Evolutionary conservation across 2,888 invertebrate species (phyloP), one percentile per base, ranked within the genome.

Genomic region (Chrysomela aeneicollis): DNA sequence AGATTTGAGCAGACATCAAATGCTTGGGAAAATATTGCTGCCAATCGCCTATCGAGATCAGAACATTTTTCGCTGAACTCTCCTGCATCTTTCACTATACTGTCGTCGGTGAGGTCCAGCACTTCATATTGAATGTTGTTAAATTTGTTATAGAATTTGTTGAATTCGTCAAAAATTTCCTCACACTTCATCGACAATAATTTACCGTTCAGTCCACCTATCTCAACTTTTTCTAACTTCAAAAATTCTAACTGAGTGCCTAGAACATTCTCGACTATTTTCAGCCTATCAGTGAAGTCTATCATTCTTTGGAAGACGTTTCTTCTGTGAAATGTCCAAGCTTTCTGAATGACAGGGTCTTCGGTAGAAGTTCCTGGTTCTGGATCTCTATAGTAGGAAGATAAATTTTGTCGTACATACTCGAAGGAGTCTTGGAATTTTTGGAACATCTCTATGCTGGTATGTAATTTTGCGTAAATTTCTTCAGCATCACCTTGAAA

Each of bases 161-260:
- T 78, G 67, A 82, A 83, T 57, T 82, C 81, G 3, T 81, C 80
- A 32, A 78, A 76, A 15, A 82, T 72, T 15, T 79, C 79, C 47
- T 74, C 72, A 51, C 79, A 77, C 69, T 80, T 81, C 30, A 76
- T 74, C 0, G 82, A 81, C 15, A 82, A 71, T 6, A 75, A 60
- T 26, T 82, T 71, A 0, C 83, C 83, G 72, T 78, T 81, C 2
- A 83, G 73, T 1, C 83, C 83, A 0, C 81, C 83, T 67, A 83
- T 78, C 71, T 83, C 83, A 0, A 83, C 89, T 79, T 93, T 94
- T 81, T 97, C 97, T 66, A 97, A 81, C 79, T 95, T 95, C 50
- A 89, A 83, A 80, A 94, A 94, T 79, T 97, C 96, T 1, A 90
- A 84, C 0, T 91, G 91, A 0, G 92, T 90, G 47, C 89, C 87